A percentile compares a stretch with the other conserved stretches of the same genome.
These are phyloP conservation scores for Vulpes vulpes DNA, from an alignment of 2,113 vertebrate genomes.

Conservation along the genomic window DNA sequence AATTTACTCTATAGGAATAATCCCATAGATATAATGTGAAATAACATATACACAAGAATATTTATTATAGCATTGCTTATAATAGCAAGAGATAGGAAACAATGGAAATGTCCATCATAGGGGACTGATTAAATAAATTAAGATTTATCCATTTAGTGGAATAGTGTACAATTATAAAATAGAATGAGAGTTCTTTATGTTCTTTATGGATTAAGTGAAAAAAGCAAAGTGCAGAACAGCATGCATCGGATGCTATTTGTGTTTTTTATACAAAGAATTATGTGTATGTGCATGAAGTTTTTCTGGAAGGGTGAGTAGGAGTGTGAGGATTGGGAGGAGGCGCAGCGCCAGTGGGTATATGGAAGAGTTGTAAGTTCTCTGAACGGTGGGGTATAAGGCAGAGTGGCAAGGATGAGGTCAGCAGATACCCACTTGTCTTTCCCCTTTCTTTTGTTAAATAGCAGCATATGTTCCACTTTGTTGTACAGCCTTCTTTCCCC, in stretches of 20 bases:
- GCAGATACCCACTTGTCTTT: neutral
- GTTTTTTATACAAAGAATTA: constrained; percentile 23
- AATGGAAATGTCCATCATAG: neutral
- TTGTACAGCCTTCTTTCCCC: neutral
- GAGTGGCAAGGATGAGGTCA: neutral
- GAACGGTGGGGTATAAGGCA: neutral
- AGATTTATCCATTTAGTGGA: neutral
- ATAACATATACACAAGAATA: constrained; percentile 43
- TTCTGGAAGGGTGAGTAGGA: neutral
- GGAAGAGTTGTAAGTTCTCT: neutral
- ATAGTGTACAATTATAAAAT: neutral
- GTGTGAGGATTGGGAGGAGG: neutral
- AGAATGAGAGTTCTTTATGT: neutral
- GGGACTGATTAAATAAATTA: constrained; percentile 55
- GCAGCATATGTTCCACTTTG: neutral
- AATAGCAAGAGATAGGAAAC: constrained; percentile 37
- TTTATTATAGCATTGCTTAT: constrained; percentile 8
- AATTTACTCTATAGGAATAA: constrained; percentile 27
- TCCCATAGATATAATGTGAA: neutral
- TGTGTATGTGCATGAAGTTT: neutral
- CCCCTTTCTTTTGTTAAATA: constrained; percentile 7
- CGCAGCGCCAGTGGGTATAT: neutral
- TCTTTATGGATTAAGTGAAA: neutral
- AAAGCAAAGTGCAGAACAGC: constrained; percentile 20
- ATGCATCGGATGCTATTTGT: neutral